phyloP scores from a whole-genome alignment of 2,888 invertebrate species.

The Cheilosia scutellata region DNA sequence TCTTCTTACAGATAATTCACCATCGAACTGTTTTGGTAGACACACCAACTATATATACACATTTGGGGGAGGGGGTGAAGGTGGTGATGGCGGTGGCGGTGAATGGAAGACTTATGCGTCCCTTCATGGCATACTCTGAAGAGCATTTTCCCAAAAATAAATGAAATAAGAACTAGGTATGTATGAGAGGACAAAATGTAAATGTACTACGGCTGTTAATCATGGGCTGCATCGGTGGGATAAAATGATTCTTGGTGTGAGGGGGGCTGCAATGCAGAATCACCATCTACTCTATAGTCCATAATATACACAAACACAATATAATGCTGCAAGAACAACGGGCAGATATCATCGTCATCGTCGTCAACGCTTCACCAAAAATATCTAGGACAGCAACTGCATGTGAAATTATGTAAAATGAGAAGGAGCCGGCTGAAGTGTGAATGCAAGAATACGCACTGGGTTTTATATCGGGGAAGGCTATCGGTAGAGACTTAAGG shows the following conservation, averaged over 20 bases:
- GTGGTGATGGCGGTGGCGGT: conserved; percentile 4
- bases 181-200: conserved; percentile 61
- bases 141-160: conserved; percentile 61
- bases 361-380: conserved; percentile 68
- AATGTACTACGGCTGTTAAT: conserved; percentile 67
- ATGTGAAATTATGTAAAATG: conserved; percentile 70
- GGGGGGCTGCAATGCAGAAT: conserved; percentile 44
- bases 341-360: conserved; percentile 72
- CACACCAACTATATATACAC: conserved; percentile 1
- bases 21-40: conserved; percentile 66
- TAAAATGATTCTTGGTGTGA: conserved; percentile 63
- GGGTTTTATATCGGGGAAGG: conserved; percentile 27
- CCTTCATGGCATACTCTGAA: conserved; percentile 25
- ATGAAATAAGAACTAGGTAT: conserved; percentile 59
- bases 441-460: conserved; percentile 49
- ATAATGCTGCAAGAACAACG: conserved; percentile 32
- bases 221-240: conserved; percentile 67
- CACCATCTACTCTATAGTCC: conserved; percentile 43
- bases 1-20: conserved; percentile 73
- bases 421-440: conserved; percentile 20
- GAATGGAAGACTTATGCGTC: conserved; percentile 38
- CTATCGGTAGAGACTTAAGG: conserved; percentile 68
- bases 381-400: conserved; percentile 70
- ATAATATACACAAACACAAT: too few relatives aligned
- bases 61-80: too few relatives aligned